Evolutionary conservation across 2,888 invertebrate species (phyloP).

Genomic region (Calameuta pallipes): DNA sequence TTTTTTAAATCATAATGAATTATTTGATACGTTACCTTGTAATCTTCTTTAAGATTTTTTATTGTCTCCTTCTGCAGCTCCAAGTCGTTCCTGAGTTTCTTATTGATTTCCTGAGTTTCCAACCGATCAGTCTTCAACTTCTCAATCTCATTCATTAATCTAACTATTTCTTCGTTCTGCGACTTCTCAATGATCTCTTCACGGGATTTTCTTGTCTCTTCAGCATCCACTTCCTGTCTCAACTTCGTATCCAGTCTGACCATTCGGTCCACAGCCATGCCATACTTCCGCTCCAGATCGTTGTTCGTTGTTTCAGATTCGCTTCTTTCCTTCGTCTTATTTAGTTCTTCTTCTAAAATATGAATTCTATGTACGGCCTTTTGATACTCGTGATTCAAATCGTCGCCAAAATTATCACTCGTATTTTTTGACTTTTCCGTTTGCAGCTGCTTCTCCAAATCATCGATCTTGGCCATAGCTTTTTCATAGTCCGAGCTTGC

Average conservation of each 20-base stretch:
- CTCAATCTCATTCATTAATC: conserved; percentile 37
- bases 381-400: conserved; percentile 1
- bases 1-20: not conserved
- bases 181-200: conserved; percentile 8
- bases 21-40: conserved; percentile 38
- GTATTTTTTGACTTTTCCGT: not conserved
- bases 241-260: not conserved
- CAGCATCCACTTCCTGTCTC: conserved; percentile 2
- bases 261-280: not conserved
- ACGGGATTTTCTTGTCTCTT: not conserved
- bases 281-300: not conserved
- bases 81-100: conserved; percentile 44
- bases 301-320: not conserved
- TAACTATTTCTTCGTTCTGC: conserved; percentile 12
- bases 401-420: not conserved
- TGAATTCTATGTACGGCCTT: conserved; percentile 6
- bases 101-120: conserved; percentile 40
- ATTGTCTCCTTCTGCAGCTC: conserved; percentile 43
- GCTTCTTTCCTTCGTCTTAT: not conserved
- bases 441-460: conserved; percentile 13
- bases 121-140: conserved; percentile 38
- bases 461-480: conserved; percentile 16
- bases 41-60: conserved; percentile 45
- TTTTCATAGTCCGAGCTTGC: not conserved
- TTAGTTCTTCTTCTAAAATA: conserved; percentile 2